phyloP scores from a whole-genome alignment of 2,113 vertebrate species.

The Chionis minor region DNA sequence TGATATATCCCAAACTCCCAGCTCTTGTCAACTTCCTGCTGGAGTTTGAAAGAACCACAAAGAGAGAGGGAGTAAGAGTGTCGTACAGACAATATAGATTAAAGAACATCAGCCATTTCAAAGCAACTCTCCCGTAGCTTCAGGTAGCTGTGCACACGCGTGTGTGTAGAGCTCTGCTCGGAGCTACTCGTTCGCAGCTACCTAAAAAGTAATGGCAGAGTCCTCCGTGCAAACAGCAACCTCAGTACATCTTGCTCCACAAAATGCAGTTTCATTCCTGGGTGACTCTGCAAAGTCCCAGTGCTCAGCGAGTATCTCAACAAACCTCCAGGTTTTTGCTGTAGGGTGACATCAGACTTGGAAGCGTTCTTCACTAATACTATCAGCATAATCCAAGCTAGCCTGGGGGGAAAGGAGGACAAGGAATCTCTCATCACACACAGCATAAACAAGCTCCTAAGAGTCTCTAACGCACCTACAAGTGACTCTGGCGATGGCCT shows the following conservation, averaged over 20 bases:
- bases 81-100: not conserved
- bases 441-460: not conserved
- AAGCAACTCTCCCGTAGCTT: not conserved
- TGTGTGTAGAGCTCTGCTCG: not conserved
- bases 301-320: not conserved
- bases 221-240: not conserved
- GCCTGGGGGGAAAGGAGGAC: not conserved
- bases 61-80: not conserved
- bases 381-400: constrained; percentile 30
- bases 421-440: not conserved
- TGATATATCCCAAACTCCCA: not conserved
- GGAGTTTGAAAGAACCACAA: not conserved
- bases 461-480: not conserved
- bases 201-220: not conserved
- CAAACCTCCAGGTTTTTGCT: not conserved
- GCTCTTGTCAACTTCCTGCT: not conserved
- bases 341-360: constrained; percentile 48
- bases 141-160: accelerated
- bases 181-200: not conserved
- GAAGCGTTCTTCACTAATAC: constrained; percentile 6
- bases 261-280: not conserved
- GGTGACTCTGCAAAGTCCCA: constrained; percentile 10
- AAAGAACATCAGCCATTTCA: not conserved
- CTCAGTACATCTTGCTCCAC: not conserved
- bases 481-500: not conserved